Base-by-base conservation (phyloP, 2,888 invertebrate species). In the Lasioglossum marginatum region DNA sequence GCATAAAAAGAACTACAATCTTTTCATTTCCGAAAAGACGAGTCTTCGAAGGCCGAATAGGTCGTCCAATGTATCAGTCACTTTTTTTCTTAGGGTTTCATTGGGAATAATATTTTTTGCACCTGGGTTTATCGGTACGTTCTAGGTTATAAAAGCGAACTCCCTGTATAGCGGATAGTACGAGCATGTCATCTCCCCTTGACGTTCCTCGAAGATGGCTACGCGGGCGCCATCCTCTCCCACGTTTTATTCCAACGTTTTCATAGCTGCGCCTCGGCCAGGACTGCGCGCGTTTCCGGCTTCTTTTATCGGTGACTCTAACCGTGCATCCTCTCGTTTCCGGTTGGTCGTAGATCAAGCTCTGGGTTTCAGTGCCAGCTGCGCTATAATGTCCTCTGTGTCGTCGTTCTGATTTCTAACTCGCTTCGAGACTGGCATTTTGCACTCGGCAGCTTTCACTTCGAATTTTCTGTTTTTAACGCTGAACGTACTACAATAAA, bases 241-340 rank as follows among this genome's bases (percentile, higher is more conserved):
- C 10, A 16, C 74, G 19, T 23, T 77, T 74, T 73, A 52, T 40
- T 66, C 31, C 40, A 6, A 19, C 77, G 12, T 77, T 82, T 77
- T 70, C 86, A 71, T 75, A 72, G 76, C 43, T 43, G 48, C 66
- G 63, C 63, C 68, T 75, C 60, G 60, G 40, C 34, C 77, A 72
- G 63, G 45, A 34, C 60, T 40, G 57, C 37, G 37, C 60, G 68
- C 52, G 70, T 70, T 87, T 87, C 86, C 87, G 83, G 70, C 66
- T 87, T 83, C 86, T 81, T 87, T 82, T 86, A 83, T 87, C 86
- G 74, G 57, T 40, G 70, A 19, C 72, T 81, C 57, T 71, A 68
- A 68, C 81, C 78, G 76, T 68, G 76, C 81, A 85, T 86, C 81
- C 85, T 81, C 77, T 72, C 77, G 77, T 60, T 81, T 86, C 86